phyloP scores from a whole-genome alignment of 2,797 vertebrate genomes.

The Halcyon leucocephala region DNA sequence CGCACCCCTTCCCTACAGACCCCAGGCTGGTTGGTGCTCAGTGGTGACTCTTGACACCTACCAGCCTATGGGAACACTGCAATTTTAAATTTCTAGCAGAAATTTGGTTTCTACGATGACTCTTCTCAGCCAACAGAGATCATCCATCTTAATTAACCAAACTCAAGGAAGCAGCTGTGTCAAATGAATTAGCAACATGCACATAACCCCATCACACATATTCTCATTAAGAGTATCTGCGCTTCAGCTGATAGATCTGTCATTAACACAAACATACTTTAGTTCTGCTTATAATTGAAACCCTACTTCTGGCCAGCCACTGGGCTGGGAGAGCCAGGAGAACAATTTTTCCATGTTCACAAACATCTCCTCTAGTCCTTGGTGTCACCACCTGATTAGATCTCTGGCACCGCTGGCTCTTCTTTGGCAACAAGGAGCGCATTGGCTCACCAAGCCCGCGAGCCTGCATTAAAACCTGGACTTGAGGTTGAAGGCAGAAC shows the following conservation, averaged over 20 bases:
- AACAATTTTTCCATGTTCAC: constrained; percentile 38
- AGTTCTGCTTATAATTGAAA: neutral
- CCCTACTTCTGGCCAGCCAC: neutral
- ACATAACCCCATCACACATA: neutral
- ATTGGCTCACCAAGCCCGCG: neutral
- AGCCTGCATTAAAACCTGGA: neutral
- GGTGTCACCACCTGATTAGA: constrained; percentile 65
- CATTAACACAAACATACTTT: neutral
- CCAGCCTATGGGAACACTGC: neutral
- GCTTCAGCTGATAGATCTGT: neutral
- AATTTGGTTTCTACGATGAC: neutral
- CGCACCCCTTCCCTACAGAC: no score
- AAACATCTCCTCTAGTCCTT: constrained; percentile 25
- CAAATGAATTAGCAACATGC: neutral
- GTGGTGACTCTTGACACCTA: neutral
- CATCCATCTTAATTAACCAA: neutral
- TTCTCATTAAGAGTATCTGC: neutral
- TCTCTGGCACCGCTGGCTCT: constrained; percentile 14
- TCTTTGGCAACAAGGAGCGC: constrained; percentile 1
- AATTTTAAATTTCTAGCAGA: neutral
- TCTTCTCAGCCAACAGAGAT: neutral
- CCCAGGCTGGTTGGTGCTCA: fast-evolving
- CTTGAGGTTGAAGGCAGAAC: neutral
- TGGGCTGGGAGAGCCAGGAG: constrained; percentile 1
- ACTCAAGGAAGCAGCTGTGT: neutral